Evolutionary conservation across 2,113 vertebrate species (phyloP).

Genomic region (Corapipo altera): DNA sequence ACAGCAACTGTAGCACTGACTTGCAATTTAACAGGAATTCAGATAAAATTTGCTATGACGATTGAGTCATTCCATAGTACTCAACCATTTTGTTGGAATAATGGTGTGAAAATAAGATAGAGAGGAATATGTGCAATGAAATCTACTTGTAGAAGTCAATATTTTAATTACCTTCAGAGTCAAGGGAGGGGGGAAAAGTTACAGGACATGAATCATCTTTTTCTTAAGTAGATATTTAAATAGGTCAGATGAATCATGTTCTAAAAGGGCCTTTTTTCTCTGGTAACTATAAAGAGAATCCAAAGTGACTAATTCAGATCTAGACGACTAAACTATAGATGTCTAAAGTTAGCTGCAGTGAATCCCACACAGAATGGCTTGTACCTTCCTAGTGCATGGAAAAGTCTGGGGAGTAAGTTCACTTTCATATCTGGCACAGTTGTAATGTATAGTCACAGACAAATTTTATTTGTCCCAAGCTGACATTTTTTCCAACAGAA

Average conservation of each 20-base stretch:
- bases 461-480: background rate
- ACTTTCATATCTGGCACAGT: background rate
- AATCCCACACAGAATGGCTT: conserved; percentile 21
- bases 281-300: conserved; percentile 8
- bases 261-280: conserved; percentile 19
- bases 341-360: conserved; percentile 17
- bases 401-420: background rate
- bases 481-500: background rate
- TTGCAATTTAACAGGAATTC: background rate
- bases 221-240: conserved; percentile 35
- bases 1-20: background rate
- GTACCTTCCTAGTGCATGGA: background rate
- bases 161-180: background rate
- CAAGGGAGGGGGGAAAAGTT: background rate
- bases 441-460: background rate
- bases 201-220: conserved; percentile 27
- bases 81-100: background rate
- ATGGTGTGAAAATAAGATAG: background rate
- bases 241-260: conserved; percentile 54
- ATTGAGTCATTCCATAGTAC: background rate
- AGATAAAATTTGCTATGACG: background rate
- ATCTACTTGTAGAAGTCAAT: background rate
- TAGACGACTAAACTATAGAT: background rate
- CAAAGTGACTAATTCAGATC: conserved; percentile 38
- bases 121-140: background rate